Evolutionary conservation across 2,797 vertebrate genomes (phyloP), one percentile per base, ranked within the genome.

Genomic region (Emydoidea blandingii): DNA sequence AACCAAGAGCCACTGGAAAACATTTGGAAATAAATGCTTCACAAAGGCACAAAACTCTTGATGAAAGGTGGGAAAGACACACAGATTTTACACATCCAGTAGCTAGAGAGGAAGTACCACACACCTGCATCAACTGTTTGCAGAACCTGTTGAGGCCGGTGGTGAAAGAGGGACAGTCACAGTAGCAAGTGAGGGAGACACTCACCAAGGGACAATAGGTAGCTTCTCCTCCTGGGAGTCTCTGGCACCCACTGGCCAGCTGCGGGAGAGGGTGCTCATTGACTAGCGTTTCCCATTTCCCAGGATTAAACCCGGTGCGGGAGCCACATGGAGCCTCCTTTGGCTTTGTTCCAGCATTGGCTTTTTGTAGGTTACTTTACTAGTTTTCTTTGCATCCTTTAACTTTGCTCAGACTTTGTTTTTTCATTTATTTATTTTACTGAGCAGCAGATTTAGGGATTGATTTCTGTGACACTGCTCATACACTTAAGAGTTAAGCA

Each of bases 11-110:
- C 68, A 86, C 54, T 0, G 80, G n/a, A 89, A 91, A 81, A 80
- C 27, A 57, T 0, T 29, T 62, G 23, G 56, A 83, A 94, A 53
- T 3, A 65, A 72, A 2, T 0, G 0, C 6, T 57, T 85, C 54
- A 85, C 3, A 87, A 27, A 79, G n/a, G 90, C 0, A 87, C 14
- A 25, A 79, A 96, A 37, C 41, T 49, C 12, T 18, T 47, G 25
- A 31, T 31, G 65, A 41, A 72, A 72, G 10, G 37, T 72, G 65
- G n/a, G 65, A 72, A 72, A 41, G 23, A 72, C 23, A 72, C n/a
- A 29, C 12, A 49, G 27, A 49, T 78, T 78, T 49, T 49, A 49
- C n/a, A 86, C 44, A 5, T 53, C 80, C 62, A 47, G 5, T 54
- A 82, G 89, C 72, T 3, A 44, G 10, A 65, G 56, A 15, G 15